Base-by-base conservation (phyloP, 1,140 invertebrate genomes). In the Solenopsis invicta region DNA sequence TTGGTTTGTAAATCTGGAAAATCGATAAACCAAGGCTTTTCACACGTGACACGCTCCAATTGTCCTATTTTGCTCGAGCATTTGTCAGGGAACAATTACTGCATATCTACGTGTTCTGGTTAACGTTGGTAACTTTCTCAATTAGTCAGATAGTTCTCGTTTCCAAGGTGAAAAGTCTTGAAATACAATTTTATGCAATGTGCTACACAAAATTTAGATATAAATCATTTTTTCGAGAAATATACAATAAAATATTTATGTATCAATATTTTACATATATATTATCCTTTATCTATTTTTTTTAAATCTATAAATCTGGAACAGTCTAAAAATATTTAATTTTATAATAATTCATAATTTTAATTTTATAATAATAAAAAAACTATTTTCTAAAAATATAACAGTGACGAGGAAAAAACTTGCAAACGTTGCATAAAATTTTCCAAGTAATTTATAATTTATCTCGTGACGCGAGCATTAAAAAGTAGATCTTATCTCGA, bases 11-110 rank as follows among this genome's bases (percentile, higher is more conserved):
- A 77, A 77, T 64, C 41, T 29, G 41, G 59, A 64, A 77, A 48
- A 77, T 64, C 37, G 41, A 77, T 74, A 77, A 48, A 5, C 41
- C 24, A 75, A 75, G n/a, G 74, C 37, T 62, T 77, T 77, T 77
- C 56, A 64, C n/a, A 41, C n/a, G 37, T 45, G 21, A 77, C 21
- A 62, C 13, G 41, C 75, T 64, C n/a, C 41, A 77, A 64, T 48
- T 77, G 59, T 64, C 56, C 54, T 34, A 10, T 64, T 77, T 16
- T 64, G 21, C n/a, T 18, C 34, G 3, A 77, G 21, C 41, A 64
- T 77, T 77, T 37, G 21, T 45, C 75, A 77, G 24, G 10, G 41
- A 77, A 64, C 75, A 77, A 77, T 77, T 77, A 77, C 56, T 24
- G 5, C 21, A 10, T 77, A 77, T 62, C 37, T 76, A 34, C 16